Evolutionary conservation across 1,140 invertebrate species (phyloP), one percentile per base, ranked within the genome.

Genomic region (Listronotus bonariensis): DNA sequence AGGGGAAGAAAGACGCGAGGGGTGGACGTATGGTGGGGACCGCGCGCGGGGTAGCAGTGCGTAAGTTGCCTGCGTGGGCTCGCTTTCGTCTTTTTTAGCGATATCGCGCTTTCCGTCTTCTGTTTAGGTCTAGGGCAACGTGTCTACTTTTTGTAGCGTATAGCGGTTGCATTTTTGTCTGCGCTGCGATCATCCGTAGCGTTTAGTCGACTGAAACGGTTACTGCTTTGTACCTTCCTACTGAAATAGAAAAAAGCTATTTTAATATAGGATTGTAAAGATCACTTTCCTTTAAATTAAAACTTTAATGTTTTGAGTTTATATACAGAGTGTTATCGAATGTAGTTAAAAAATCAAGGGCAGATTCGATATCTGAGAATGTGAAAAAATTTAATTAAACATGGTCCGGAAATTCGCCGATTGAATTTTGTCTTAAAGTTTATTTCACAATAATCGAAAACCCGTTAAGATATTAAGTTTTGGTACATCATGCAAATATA

Each of bases 1-100:
- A 58, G 67, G 71, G 69, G 65, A 67, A 66, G 58, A 52, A 66
- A 71, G 67, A 70, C 69, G 71, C 67, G 71, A 70, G 45, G 62
- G 70, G 68, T 55, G 66, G 56, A 59, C 40, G 66, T 54, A 55
- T 42, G 55, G 55, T 42, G 71, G 68, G 72, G 68, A 68, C 69
- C 53, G 60, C 38, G 61, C 46, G 65, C 46, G 57, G 54, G 66
- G 68, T 72, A 67, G 69, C 53, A 53, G 57, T 64, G 59, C 69
- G 68, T 71, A 62, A 61, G 67, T 66, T 67, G 69, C 63, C 69
- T 59, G 55, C 54, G 63, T 56, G 55, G 52, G 63, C 18, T 26
- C 55, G 40, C 31, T 57, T 65, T 65, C 53, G 63, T 65, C 62
- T 65, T 65, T 65, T 65, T 65, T 58, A 65, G 63, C 63, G 63